These are phyloP conservation scores for Anarrhichthys ocellatus DNA, from an alignment of 2,113 vertebrate species.

Conservation along the genomic window DNA sequence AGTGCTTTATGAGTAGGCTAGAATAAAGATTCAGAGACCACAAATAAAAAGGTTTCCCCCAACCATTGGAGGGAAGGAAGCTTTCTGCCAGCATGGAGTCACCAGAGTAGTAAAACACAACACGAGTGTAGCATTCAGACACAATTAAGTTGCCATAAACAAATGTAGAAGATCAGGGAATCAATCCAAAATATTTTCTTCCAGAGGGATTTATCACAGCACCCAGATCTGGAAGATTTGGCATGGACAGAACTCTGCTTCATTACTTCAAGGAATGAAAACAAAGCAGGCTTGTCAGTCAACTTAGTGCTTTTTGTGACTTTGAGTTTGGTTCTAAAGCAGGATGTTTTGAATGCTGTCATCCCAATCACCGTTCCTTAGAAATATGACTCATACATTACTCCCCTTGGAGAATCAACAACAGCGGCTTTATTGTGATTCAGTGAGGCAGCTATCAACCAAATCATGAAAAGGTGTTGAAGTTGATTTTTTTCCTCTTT, in stretches of 20 bases:
- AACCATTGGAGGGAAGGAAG: constrained; percentile 50
- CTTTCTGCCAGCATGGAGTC: constrained; percentile 68
- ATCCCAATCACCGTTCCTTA: constrained; percentile 11
- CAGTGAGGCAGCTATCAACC: neutral
- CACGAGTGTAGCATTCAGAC: constrained; percentile 60
- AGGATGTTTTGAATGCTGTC: constrained; percentile 43
- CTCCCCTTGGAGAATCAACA: constrained; percentile 23
- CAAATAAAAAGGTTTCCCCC: constrained; percentile 72
- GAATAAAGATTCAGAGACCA: constrained; percentile 73
- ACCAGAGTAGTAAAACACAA: constrained; percentile 72
- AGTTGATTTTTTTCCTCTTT: neutral
- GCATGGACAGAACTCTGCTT: constrained; percentile 36
- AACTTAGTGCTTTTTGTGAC: constrained; percentile 48
- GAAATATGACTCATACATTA: constrained; percentile 45
- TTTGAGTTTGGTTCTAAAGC: constrained; percentile 24
- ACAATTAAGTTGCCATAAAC: constrained; percentile 69
- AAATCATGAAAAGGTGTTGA: constrained; percentile 13
- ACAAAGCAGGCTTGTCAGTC: constrained; percentile 35
- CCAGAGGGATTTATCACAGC: constrained; percentile 53
- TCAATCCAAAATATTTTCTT: constrained; percentile 67
- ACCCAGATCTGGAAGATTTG: constrained; percentile 45
- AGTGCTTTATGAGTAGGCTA: constrained; percentile 66
- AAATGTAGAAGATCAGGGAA: constrained; percentile 68
- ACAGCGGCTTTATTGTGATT: neutral
- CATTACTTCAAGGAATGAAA: constrained; percentile 65